Conservation (phyloP, 30 jellyfish, hydroid and myxozoan species). For the Cassiopea xamachana region DNA sequence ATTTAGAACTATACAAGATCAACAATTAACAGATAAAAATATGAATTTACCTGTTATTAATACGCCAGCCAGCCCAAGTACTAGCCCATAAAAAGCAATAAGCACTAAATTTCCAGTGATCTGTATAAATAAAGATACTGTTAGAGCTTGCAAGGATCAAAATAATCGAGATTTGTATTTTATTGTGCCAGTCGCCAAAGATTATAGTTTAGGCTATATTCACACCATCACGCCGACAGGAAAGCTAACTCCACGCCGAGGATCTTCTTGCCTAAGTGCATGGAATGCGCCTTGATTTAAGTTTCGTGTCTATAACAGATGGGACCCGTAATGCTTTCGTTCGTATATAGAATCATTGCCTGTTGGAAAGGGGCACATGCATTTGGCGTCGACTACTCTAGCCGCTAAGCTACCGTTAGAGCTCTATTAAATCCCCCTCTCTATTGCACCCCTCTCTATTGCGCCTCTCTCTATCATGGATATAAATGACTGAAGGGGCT, state of each 20-base stretch:
- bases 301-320: background rate
- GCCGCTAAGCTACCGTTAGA: background rate
- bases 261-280: background rate
- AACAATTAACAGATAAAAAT: no score
- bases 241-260: no score
- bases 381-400: background rate
- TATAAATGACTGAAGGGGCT: no score
- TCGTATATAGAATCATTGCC: background rate
- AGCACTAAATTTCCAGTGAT: conserved; percentile 76
- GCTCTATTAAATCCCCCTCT: no score
- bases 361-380: background rate
- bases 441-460: no score
- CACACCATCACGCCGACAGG: no score
- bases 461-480: no score
- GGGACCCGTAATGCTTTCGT: background rate
- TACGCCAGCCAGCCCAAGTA: conserved; percentile 83
- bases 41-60: conserved; percentile 72
- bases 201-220: no score
- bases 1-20: no score
- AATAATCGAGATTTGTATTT: background rate
- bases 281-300: background rate
- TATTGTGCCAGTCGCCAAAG: no score
- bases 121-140: conserved; percentile 1
- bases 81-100: conserved; percentile 73
- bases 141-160: background rate